Conservation (phyloP, 2,113 vertebrate species). For the Myotis brandtii region DNA sequence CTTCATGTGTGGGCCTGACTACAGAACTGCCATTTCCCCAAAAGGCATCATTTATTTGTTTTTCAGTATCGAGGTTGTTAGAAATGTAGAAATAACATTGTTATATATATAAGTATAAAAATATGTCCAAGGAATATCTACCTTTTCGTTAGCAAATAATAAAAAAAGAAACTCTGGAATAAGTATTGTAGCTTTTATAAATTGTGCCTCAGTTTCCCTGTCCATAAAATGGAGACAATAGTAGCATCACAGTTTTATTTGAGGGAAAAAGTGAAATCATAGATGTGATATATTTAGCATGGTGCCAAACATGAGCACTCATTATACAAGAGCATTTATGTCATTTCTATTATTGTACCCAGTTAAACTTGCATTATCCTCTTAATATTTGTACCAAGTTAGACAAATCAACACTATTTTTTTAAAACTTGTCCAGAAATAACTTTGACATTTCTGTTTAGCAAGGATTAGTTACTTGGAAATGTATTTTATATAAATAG, state of each 20-base stretch:
- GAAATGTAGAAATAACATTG: neutral
- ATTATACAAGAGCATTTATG: neutral
- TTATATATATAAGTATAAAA: neutral
- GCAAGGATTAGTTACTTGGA: neutral
- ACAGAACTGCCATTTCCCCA: conserved; percentile 36
- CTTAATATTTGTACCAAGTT: neutral
- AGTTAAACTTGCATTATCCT: neutral
- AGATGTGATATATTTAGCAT: neutral
- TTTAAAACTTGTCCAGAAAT: neutral
- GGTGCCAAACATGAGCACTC: neutral
- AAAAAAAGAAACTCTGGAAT: neutral
- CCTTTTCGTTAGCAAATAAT: conserved; percentile 24
- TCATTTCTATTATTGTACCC: neutral
- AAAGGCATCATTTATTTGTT: conserved; percentile 14
- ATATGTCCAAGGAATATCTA: neutral
- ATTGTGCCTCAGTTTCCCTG: conserved; percentile 8
- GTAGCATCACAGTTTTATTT: neutral
- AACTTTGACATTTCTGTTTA: conserved; percentile 2
- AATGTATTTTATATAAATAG: neutral
- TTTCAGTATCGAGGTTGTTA: conserved; percentile 1
- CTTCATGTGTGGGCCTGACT: conserved; percentile 40
- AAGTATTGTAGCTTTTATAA: neutral
- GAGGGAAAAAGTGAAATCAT: conserved; percentile 1
- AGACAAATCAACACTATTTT: conserved; percentile 15
- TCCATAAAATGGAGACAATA: neutral